Evolutionary conservation across 2,797 vertebrate genomes (phyloP).

Genomic region (Tinamus major): DNA sequence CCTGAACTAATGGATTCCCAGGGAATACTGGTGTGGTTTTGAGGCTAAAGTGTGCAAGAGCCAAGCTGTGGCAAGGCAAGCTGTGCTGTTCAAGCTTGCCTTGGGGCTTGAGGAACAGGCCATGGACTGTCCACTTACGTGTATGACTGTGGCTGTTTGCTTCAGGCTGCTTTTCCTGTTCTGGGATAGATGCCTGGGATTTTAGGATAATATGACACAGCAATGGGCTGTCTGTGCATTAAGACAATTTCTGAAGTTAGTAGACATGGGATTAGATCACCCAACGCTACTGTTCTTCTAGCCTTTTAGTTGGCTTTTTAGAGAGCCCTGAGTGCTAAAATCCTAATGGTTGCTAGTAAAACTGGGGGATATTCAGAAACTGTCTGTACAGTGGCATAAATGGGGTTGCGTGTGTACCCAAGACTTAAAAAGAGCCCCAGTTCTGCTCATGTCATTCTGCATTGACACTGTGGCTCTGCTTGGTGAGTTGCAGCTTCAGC

Average conservation of each 20-base stretch:
- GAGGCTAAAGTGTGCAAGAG: neutral
- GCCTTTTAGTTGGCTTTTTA: neutral
- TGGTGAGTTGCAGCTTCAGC: slow-evolving; percentile 32
- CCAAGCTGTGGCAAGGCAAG: neutral
- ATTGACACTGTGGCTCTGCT: neutral
- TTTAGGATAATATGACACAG: neutral
- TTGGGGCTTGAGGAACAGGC: neutral
- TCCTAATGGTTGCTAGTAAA: neutral
- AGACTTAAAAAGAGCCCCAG: neutral
- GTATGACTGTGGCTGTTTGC: neutral
- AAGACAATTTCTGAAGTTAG: neutral
- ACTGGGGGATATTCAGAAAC: neutral
- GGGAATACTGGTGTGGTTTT: neutral
- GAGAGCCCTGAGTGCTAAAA: neutral
- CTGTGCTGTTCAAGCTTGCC: neutral
- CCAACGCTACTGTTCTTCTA: neutral
- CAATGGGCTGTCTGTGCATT: neutral
- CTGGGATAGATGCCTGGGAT: neutral
- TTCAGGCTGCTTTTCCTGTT: neutral
- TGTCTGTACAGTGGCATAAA: neutral
- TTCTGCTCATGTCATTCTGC: neutral
- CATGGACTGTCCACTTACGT: neutral
- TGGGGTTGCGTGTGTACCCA: neutral
- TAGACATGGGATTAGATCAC: accelerated
- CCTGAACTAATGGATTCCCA: neutral